Evolutionary conservation across 1,140 invertebrate species (phyloP).

Genomic region (Neuroterus valhalla): DNA sequence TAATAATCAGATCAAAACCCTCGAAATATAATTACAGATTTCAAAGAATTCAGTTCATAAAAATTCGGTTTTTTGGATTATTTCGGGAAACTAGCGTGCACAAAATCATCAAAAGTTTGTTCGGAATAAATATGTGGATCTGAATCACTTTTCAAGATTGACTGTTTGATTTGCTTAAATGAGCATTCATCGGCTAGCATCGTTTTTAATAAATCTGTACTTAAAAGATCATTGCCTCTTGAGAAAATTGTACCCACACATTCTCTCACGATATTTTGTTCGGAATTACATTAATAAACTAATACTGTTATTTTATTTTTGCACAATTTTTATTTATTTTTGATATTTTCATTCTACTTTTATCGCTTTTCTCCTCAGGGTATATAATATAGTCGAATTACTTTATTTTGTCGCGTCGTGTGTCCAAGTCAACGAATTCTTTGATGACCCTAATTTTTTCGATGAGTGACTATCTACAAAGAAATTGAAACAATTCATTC

Average conservation of each 20-base stretch:
- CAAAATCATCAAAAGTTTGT: too few species aligned
- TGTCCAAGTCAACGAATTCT: conserved; percentile 1
- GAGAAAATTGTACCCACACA: not conserved
- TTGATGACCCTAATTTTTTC: conserved; percentile 26
- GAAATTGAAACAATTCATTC: not conserved
- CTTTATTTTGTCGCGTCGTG: not conserved
- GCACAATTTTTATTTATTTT: too few species aligned
- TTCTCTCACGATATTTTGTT: not conserved
- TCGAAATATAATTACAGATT: too few species aligned
- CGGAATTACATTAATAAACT: too few species aligned
- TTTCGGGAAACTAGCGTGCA: too few species aligned
- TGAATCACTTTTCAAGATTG: not conserved
- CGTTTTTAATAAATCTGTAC: conserved; percentile 10
- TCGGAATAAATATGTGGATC: too few species aligned
- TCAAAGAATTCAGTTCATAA: too few species aligned
- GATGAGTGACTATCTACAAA: not conserved
- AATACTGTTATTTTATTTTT: too few species aligned
- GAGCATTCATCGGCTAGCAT: conserved; percentile 9
- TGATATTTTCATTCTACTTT: too few species aligned
- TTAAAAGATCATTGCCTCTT: conserved; percentile 10
- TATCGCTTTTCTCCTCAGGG: not conserved
- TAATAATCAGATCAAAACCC: too few species aligned
- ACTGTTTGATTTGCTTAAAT: conserved; percentile 19
- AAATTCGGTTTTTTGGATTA: too few species aligned
- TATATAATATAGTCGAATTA: too few species aligned